These are phyloP conservation scores for Tragelaphus buxtoni DNA, from an alignment of 2,113 vertebrate genomes.

Conservation along the genomic window DNA sequence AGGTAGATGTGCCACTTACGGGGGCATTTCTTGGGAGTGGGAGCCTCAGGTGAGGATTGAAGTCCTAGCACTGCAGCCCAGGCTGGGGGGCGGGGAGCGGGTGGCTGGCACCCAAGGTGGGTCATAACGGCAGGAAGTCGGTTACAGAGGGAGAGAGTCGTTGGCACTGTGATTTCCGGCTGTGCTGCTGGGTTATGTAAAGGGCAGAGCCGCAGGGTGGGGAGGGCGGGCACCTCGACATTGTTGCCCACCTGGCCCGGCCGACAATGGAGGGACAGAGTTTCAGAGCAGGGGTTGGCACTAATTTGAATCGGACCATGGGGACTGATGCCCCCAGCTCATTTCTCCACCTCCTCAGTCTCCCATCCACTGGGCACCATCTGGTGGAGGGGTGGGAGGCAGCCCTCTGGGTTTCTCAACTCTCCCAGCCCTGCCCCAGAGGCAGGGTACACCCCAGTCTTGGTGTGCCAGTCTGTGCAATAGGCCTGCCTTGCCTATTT, in stretches of 20 bases:
- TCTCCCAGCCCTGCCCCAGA: neutral
- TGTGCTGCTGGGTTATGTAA: constrained; percentile 39
- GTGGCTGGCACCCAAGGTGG: constrained; percentile 48
- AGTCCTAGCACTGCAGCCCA: neutral
- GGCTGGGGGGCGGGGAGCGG: neutral
- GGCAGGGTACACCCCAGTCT: neutral
- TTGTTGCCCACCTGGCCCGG: accelerated
- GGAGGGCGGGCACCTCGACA: neutral
- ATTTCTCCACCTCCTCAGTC: no score
- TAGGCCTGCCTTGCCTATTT: neutral
- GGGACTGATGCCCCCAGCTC: neutral
- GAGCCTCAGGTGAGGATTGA: neutral
- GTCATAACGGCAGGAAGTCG: constrained; percentile 78
- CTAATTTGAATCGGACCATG: accelerated
- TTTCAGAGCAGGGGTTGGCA: neutral
- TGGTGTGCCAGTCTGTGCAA: neutral
- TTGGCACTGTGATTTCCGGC: constrained; percentile 76
- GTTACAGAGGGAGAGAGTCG: constrained; percentile 72
- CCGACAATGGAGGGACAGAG: neutral
- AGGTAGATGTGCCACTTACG: neutral
- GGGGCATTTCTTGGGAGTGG: neutral
- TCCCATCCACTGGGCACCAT: no score
- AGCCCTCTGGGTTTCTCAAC: no score
- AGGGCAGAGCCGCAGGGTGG: neutral
- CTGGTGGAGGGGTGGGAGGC: no score